These are phyloP conservation scores for Ceriagrion tenellum DNA, from an alignment of 2,888 invertebrate genomes.

Conservation along the genomic window DNA sequence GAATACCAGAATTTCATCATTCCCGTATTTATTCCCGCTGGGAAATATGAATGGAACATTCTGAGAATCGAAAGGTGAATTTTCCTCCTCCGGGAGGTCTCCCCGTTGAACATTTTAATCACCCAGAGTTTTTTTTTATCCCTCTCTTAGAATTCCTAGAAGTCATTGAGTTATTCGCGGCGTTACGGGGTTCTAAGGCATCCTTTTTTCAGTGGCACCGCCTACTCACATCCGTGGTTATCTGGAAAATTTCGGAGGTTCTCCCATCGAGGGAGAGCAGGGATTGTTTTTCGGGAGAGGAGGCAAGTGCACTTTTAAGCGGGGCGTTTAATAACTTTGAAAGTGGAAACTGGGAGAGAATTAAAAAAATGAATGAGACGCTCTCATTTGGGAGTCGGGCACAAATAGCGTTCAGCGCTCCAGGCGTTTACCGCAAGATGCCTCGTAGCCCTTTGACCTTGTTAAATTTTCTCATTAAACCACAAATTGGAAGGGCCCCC, in stretches of 20 bases:
- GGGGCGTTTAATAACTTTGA: background rate
- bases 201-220: background rate
- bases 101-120: background rate
- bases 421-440: constrained; percentile 15
- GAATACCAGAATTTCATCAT: too few species aligned
- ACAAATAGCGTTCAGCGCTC: background rate
- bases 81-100: background rate
- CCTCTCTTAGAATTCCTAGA: background rate
- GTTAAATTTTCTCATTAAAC: background rate
- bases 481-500: background rate
- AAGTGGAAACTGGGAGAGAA: background rate
- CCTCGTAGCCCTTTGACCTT: background rate
- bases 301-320: background rate
- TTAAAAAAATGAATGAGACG: background rate
- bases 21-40: background rate
- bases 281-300: background rate
- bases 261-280: background rate
- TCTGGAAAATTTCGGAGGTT: background rate
- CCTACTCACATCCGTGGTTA: background rate
- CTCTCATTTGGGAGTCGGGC: constrained; percentile 7
- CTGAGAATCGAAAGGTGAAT: background rate
- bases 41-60: background rate
- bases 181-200: background rate
- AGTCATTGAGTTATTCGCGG: background rate
- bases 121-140: background rate